A percentile compares a stretch with the other conserved stretches of the same genome.
Conservation (phyloP, 2,797 vertebrate species). For the Mormyrus hasselquistii region DNA sequence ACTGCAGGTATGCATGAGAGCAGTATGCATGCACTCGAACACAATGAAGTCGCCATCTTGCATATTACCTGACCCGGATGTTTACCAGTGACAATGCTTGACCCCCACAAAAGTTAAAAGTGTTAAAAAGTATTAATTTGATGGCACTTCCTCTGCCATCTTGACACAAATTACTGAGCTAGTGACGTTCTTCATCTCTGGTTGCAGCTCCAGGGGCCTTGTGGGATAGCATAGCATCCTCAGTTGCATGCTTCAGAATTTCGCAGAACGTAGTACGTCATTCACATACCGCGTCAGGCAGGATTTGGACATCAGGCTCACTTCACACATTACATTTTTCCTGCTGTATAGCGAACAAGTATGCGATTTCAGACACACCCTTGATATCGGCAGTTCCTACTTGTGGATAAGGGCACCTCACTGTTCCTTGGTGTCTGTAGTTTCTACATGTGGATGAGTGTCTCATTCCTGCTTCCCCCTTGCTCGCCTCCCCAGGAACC, state of each 20-base stretch:
- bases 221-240: background rate
- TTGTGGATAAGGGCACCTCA: background rate
- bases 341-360: background rate
- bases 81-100: background rate
- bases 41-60: background rate
- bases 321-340: background rate
- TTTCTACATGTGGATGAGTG: background rate
- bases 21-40: background rate
- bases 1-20: background rate
- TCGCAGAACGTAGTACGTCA: background rate
- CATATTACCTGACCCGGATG: background rate
- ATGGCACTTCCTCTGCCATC: background rate
- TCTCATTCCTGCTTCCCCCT: background rate
- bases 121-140: background rate
- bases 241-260: background rate
- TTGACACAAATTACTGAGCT: background rate
- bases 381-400: background rate
- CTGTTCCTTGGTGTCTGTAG: background rate
- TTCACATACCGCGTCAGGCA: background rate
- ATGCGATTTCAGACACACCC: background rate
- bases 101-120: background rate
- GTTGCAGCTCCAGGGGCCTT: background rate
- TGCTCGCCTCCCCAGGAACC: conserved; percentile 48
- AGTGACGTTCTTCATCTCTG: background rate
- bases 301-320: background rate